phyloP scores from a whole-genome alignment of 2,797 vertebrate genomes.

The Semotilus atromaculatus region DNA sequence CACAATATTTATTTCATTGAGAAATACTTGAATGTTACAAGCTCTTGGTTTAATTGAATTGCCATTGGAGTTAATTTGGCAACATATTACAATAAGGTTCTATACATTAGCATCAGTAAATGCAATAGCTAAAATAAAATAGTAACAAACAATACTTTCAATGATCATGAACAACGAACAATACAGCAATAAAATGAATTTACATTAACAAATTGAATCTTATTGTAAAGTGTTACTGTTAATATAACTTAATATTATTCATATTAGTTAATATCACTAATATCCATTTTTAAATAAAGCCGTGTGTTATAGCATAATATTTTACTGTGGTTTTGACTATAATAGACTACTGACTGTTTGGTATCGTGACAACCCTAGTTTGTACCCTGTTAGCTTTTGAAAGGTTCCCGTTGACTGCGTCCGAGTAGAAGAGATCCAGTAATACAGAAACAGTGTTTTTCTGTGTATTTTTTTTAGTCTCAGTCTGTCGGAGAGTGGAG shows the following conservation, averaged over 20 bases:
- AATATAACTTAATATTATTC: not conserved
- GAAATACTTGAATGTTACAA: not conserved
- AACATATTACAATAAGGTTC: not conserved
- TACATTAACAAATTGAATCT: not conserved
- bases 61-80: not conserved
- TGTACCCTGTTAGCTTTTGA: constrained; percentile 13
- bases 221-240: not conserved
- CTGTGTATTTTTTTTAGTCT: constrained; percentile 23
- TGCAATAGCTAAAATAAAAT: not conserved
- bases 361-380: not conserved
- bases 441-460: constrained; percentile 6
- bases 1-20: not conserved
- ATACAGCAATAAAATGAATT: not conserved
- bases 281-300: not conserved
- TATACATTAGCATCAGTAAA: not conserved
- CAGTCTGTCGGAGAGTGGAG: constrained; percentile 21
- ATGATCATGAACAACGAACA: not conserved
- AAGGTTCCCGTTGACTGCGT: constrained; percentile 20
- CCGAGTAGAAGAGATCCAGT: constrained; percentile 4
- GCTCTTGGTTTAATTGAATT: not conserved
- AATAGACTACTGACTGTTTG: not conserved
- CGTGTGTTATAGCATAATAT: not conserved
- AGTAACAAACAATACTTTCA: not conserved
- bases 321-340: not conserved
- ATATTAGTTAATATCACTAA: not conserved